A percentile compares a stretch with the other conserved stretches of the same genome.
Conservation (phyloP, 1,140 invertebrate species). For the Luehdorfia chinensis region DNA sequence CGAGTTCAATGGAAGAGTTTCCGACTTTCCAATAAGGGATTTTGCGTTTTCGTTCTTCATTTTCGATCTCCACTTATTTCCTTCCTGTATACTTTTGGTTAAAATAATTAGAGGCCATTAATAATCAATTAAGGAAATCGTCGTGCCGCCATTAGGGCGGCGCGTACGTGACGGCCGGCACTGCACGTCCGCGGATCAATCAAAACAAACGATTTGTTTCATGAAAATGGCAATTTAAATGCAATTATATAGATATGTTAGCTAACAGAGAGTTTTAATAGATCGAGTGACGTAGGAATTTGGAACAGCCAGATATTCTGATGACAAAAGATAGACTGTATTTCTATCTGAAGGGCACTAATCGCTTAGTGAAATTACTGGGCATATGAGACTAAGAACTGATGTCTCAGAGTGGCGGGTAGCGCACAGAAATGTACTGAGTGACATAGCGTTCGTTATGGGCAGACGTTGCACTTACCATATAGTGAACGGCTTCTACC, state of each 20-base stretch:
- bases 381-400: no score
- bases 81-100: not conserved
- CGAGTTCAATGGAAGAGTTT: no score
- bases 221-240: constrained; percentile 20
- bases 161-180: constrained; percentile 28
- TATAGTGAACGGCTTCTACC: no score
- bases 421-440: no score
- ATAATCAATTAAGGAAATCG: not conserved
- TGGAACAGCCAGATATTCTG: no score
- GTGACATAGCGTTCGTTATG: no score
- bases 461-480: no score
- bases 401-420: no score
- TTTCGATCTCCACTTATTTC: not conserved
- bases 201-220: constrained; percentile 33
- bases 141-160: not conserved
- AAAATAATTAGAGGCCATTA: not conserved
- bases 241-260: constrained; percentile 10
- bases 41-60: not conserved
- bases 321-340: no score
- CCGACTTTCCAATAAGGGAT: no score
- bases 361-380: no score
- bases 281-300: not conserved
- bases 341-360: no score
- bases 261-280: not conserved
- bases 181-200: constrained; percentile 16